Base-by-base conservation (phyloP, 1,140 invertebrate genomes). In the Mactra quadrangularis region DNA sequence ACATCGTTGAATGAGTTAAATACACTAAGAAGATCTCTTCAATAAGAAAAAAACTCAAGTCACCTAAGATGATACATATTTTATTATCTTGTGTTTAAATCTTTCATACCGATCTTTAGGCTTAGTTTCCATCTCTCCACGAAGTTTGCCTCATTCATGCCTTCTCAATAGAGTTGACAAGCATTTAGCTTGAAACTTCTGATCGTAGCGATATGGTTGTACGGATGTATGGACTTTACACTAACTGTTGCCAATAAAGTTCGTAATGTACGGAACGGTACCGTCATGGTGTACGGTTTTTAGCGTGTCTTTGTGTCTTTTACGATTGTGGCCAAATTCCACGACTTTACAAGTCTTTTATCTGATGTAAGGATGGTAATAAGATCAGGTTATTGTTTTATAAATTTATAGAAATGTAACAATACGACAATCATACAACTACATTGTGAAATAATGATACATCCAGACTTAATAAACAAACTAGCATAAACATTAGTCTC, bases 161-260 rank as follows among this genome's bases (percentile, higher is more conserved):
- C 25, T 52, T 60, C 57, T 79, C 45, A 66, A 70, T 57, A 79
- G 64, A 70, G 47, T 79, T 79, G 64, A 70, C 76, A 79, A 45
- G 76, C 62, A 79, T 79, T 53, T 68, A 57, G 70, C 59, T 52
- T n/a, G 33, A 45, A 55, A 59, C 29, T 47, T 79, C 33, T 79
- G 76, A 79, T 79, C 57, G n/a, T n/a, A n/a, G n/a, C n/a, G n/a
- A n/a, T n/a, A n/a, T n/a, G 15, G 22, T 38, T n/a, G 57, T 62
- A 79, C 70, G 70, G 60, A 79, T 22, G 57, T 79, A 50, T 70
- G 41, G 31, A 31, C 41, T 25, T 41, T 25, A 9, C 19, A 29
- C 31, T 13, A 79, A 38, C 31, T 31, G n/a, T 47, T 59, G 72
- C 72, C 72, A 75, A 75, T 17, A 60, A 25, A 15, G 38, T 19